phyloP scores from a whole-genome alignment of 2,113 vertebrate species.

The Xiphophorus maculatus region DNA sequence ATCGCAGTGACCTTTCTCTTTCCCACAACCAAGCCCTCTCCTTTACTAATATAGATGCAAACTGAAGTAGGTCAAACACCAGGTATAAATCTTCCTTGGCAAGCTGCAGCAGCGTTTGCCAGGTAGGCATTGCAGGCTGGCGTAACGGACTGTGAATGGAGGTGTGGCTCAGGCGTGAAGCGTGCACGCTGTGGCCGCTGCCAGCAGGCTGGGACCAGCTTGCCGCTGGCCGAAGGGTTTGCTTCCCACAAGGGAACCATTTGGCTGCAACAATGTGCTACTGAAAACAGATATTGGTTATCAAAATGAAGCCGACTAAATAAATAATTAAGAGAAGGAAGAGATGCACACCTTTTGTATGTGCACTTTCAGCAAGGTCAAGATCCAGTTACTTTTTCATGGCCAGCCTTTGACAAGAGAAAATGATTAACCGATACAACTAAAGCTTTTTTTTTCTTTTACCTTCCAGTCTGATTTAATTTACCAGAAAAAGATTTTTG shows the following conservation, averaged over 20 bases:
- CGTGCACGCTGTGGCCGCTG: constrained; percentile 79
- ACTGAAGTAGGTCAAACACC: constrained; percentile 97
- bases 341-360: background rate
- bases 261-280: constrained; percentile 85
- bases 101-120: constrained; percentile 83
- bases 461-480: constrained; percentile 21
- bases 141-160: constrained; percentile 82
- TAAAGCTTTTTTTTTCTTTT: constrained; percentile 23
- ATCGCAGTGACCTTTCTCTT: constrained; percentile 93
- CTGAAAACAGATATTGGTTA: constrained; percentile 83
- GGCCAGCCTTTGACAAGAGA: constrained; percentile 7
- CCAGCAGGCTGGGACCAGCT: constrained; percentile 82
- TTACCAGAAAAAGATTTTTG: constrained; percentile 12
- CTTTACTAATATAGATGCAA: constrained; percentile 93
- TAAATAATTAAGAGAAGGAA: background rate
- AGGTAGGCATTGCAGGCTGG: constrained; percentile 87
- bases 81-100: constrained; percentile 93
- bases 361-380: constrained; percentile 20
- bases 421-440: constrained; percentile 16
- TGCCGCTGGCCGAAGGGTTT: constrained; percentile 86
- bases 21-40: constrained; percentile 88
- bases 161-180: constrained; percentile 81
- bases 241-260: constrained; percentile 88
- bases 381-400: constrained; percentile 17
- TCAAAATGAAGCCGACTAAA: constrained; percentile 74